Evolutionary conservation across 2,888 invertebrate species (phyloP).

Genomic region (Apamea sordens): DNA sequence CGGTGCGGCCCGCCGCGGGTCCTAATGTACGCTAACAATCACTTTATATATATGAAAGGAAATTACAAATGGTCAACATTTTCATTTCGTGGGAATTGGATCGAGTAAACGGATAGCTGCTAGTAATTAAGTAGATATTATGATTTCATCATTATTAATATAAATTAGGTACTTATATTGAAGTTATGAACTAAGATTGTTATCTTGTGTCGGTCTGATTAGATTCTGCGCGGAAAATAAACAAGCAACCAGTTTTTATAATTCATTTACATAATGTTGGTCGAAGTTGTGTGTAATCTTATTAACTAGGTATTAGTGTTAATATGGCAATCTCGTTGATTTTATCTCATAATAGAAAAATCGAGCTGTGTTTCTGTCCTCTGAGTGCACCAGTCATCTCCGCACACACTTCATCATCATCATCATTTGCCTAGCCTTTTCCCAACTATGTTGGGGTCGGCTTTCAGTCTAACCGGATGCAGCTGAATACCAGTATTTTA

Average conservation of each 20-base stretch:
- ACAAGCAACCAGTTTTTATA: conserved; percentile 50
- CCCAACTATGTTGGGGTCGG: too few relatives aligned
- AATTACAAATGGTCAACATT: conserved; percentile 8
- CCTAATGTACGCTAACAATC: neutral
- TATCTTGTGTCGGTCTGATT: conserved; percentile 57
- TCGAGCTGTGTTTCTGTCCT: neutral
- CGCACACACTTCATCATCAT: too few relatives aligned
- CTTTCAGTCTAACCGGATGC: too few relatives aligned
- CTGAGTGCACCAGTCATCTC: too few relatives aligned
- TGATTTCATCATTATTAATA: conserved; percentile 11
- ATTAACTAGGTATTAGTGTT: neutral
- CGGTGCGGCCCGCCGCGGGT: neutral
- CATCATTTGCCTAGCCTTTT: too few relatives aligned
- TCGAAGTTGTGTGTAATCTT: conserved; percentile 1
- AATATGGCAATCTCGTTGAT: neutral
- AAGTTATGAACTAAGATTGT: conserved; percentile 38
- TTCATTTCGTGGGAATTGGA: conserved; percentile 37
- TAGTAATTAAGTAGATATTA: conserved; percentile 2
- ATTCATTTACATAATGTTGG: conserved; percentile 36
- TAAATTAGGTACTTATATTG: neutral
- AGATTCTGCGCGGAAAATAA: conserved; percentile 35
- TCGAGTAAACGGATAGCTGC: neutral
- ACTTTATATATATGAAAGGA: conserved; percentile 5
- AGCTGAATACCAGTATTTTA: too few relatives aligned
- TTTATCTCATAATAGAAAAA: neutral